A percentile compares a stretch with the other conserved stretches of the same genome.
These are phyloP conservation scores for Enteromius afrohamiltoni DNA, from an alignment of 2,797 vertebrate genomes.

Conservation along the genomic window DNA sequence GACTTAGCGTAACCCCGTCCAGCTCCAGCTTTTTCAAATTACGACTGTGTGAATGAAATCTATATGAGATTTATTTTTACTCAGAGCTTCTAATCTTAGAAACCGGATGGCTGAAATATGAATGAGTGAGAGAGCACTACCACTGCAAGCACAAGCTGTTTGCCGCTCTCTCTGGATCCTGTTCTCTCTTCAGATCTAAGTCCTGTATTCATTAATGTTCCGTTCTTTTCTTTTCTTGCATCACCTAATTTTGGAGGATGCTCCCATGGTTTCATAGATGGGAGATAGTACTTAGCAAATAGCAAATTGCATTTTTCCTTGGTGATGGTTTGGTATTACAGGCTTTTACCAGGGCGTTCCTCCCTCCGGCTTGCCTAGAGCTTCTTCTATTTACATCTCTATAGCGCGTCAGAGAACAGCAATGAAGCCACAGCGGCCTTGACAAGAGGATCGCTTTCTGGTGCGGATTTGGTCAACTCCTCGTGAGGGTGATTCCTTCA, in stretches of 20 bases:
- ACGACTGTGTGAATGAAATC: constrained; percentile 40
- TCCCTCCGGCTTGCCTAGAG: constrained; percentile 10
- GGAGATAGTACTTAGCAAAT: constrained; percentile 21
- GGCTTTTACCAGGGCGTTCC: constrained; percentile 49
- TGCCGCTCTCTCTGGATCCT: constrained; percentile 3
- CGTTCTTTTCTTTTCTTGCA: background rate
- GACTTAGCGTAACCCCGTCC: background rate
- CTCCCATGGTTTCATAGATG: constrained; percentile 27
- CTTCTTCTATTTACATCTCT: constrained; percentile 21
- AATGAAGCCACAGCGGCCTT: constrained; percentile 43
- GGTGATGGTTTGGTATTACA: constrained; percentile 39
- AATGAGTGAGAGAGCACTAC: constrained; percentile 43
- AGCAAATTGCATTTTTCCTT: background rate
- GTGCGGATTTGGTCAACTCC: constrained; percentile 42
- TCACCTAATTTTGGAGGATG: constrained; percentile 26
- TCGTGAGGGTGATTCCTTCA: constrained; percentile 54
- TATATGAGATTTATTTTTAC: constrained; percentile 52
- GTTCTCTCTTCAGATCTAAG: constrained; percentile 19
- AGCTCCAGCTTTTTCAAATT: constrained; percentile 33
- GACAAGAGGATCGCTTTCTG: constrained; percentile 50
- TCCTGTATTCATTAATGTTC: constrained; percentile 1
- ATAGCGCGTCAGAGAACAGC: constrained; percentile 19
- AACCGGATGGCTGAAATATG: constrained; percentile 49
- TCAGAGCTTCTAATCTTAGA: constrained; percentile 42
- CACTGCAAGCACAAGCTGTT: constrained; percentile 39